These are phyloP conservation scores for Camelus dromedarius DNA, from an alignment of 2,113 vertebrate species.

Conservation along the genomic window DNA sequence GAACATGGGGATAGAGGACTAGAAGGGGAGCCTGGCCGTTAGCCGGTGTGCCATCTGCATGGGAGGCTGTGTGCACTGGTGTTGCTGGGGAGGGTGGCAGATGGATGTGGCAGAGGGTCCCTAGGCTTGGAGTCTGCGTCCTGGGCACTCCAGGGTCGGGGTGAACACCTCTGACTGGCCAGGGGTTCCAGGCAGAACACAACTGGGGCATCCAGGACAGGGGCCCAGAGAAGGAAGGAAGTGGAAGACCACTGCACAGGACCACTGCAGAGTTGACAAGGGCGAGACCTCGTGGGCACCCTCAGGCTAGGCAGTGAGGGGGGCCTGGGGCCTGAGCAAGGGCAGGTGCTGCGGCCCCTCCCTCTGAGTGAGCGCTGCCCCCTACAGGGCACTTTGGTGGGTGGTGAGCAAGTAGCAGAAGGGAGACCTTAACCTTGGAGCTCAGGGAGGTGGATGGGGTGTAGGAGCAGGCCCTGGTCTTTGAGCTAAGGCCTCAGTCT, in stretches of 20 bases:
- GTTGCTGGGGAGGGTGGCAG: background rate
- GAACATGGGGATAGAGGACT: accelerated
- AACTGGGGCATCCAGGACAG: background rate
- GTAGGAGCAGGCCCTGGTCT: background rate
- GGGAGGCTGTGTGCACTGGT: background rate
- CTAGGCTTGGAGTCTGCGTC: background rate
- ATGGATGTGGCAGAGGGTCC: background rate
- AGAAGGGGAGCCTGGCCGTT: background rate
- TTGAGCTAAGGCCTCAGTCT: background rate
- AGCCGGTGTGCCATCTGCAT: background rate
- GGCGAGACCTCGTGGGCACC: background rate
- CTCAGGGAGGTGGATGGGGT: background rate
- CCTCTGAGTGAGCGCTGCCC: background rate
- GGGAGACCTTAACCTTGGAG: background rate
- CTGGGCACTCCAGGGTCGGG: background rate
- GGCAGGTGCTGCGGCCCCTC: background rate
- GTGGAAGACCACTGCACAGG: background rate
- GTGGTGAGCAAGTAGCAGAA: background rate
- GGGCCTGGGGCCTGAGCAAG: no score
- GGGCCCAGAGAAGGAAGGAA: background rate
- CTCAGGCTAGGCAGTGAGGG: background rate
- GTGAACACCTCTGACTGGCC: background rate
- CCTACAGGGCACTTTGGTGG: accelerated
- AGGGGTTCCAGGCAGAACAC: background rate
- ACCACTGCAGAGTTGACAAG: background rate